Evolutionary conservation across 2,113 vertebrate species (phyloP).

Genomic region (Mormoops blainvillei): DNA sequence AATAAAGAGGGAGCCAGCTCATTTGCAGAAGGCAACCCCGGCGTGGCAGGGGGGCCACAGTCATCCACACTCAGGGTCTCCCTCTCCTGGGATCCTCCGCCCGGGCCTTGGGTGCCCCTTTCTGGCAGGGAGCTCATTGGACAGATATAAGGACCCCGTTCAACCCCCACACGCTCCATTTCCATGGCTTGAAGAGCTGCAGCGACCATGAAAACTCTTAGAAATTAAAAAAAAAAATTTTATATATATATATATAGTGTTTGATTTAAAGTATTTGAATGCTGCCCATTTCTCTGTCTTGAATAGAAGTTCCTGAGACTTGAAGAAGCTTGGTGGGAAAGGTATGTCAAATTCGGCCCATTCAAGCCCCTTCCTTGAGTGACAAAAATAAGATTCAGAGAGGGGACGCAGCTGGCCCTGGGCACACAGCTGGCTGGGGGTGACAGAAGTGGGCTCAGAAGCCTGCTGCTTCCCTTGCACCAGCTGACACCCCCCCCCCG

Average conservation of each 20-base stretch:
- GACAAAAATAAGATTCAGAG: background rate
- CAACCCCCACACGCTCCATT: background rate
- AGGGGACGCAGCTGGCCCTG: background rate
- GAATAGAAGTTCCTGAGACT: background rate
- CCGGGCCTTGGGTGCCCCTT: background rate
- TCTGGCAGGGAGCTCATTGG: background rate
- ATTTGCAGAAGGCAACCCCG: background rate
- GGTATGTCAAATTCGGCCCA: background rate
- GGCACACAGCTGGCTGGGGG: background rate
- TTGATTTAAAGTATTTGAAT: background rate
- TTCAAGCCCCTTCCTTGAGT: background rate
- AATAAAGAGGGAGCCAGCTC: background rate
- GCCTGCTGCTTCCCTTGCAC: background rate
- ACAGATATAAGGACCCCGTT: background rate
- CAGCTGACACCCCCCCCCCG: background rate
- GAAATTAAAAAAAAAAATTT: no score
- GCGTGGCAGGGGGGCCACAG: background rate
- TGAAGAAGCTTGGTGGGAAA: background rate
- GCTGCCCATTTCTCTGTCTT: background rate
- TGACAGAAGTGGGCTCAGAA: background rate
- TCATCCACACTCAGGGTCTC: background rate
- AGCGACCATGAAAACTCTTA: background rate
- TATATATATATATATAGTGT: no score
- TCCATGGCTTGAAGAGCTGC: background rate
- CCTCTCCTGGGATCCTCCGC: background rate